phyloP scores from a whole-genome alignment of 2,888 invertebrate species.

The Apocheima hispidaria region DNA sequence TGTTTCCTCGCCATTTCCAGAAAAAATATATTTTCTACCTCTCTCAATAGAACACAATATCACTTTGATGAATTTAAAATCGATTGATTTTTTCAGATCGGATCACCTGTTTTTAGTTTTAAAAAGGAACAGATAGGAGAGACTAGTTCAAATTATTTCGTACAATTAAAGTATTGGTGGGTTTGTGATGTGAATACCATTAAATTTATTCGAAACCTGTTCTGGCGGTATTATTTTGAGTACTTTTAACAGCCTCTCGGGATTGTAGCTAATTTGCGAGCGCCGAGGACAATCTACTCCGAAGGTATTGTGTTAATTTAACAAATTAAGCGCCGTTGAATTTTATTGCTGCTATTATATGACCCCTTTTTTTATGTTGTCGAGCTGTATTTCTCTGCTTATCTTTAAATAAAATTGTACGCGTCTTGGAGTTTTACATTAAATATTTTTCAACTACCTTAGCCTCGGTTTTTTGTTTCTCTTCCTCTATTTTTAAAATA shows the following conservation, averaged over 20 bases:
- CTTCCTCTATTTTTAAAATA: background rate
- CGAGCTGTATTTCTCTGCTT: constrained; percentile 18
- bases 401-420: constrained; percentile 4
- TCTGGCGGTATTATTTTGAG: constrained; percentile 31
- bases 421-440: background rate
- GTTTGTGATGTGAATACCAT: background rate
- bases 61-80: no score
- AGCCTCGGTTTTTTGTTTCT: background rate
- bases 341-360: constrained; percentile 36
- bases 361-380: constrained; percentile 22
- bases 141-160: no score
- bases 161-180: no score
- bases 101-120: no score
- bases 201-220: constrained; percentile 12
- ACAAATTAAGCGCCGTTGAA: constrained; percentile 39
- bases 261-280: constrained; percentile 35
- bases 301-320: constrained; percentile 45
- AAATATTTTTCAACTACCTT: background rate
- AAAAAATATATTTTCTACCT: no score
- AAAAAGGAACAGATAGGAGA: no score
- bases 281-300: constrained; percentile 34
- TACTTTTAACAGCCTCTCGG: constrained; percentile 29
- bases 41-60: no score
- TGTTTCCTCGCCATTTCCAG: no score
- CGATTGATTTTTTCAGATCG: no score